Percentiles rank a stretch among this genome's conserved stretches.
Conservation (phyloP, 2,888 invertebrate species). For the Orchestes rusci region DNA sequence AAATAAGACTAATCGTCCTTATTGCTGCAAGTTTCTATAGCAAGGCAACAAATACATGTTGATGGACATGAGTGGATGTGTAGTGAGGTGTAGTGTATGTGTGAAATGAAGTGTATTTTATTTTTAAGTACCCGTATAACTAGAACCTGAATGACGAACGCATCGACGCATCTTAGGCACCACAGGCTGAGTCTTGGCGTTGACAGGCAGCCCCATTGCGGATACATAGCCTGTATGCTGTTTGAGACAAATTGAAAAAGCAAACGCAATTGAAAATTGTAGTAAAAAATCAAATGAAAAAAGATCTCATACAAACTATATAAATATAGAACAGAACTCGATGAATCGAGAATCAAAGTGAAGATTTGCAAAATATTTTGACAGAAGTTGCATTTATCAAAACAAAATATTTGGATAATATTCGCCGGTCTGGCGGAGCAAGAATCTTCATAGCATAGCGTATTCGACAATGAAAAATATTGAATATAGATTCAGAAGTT, state of each 20-base stretch:
- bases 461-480: no score
- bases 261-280: constrained; percentile 38
- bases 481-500: no score
- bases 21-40: no score
- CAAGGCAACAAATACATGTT: no score
- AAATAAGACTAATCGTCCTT: no score
- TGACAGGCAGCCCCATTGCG: constrained; percentile 47
- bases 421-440: no score
- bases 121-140: constrained; percentile 45
- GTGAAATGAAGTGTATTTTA: constrained; percentile 30
- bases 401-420: no score
- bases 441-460: no score
- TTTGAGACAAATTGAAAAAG: constrained; percentile 45
- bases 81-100: constrained; percentile 27
- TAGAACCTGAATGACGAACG: constrained; percentile 46
- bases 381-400: constrained; percentile 21
- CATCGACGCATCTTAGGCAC: constrained; percentile 46
- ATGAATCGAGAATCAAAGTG: constrained; percentile 19
- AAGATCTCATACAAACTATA: constrained; percentile 17
- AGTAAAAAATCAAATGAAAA: constrained; percentile 9
- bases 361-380: constrained; percentile 40
- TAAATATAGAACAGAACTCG: constrained; percentile 7
- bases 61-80: constrained; percentile 27
- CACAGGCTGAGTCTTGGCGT: constrained; percentile 46
- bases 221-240: constrained; percentile 48